Evolutionary conservation across 2,888 invertebrate genomes (phyloP).

Genomic region (Agrotis puta): DNA sequence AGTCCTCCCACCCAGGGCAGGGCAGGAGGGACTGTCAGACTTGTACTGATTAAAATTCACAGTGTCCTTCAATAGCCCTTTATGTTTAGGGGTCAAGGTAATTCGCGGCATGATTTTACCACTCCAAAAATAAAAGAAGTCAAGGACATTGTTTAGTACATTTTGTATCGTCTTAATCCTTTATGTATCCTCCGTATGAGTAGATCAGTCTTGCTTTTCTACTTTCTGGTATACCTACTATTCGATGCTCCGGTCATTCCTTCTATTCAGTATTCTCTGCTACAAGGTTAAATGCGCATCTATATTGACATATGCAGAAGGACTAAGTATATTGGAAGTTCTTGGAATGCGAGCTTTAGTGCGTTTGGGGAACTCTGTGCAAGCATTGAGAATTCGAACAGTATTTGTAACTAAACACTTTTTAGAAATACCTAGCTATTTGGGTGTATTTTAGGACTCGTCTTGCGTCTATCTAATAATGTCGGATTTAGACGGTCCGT

Average conservation of each 20-base stretch:
- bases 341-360: slow-evolving; percentile 23
- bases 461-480: neutral
- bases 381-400: neutral
- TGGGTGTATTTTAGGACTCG: no score
- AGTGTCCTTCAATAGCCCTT: no score
- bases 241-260: slow-evolving; percentile 1
- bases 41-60: no score
- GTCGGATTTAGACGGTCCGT: neutral
- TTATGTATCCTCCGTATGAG: no score
- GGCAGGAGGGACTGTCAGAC: no score
- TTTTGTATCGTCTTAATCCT: no score
- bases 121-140: no score
- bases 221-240: neutral
- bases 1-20: no score
- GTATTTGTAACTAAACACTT: slow-evolving; percentile 22
- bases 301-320: slow-evolving; percentile 20
- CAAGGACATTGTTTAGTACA: no score
- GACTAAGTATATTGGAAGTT: slow-evolving; percentile 31
- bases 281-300: slow-evolving; percentile 16
- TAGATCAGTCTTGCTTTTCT: neutral
- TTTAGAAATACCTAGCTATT: slow-evolving; percentile 13
- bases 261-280: slow-evolving; percentile 22
- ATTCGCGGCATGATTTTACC: no score
- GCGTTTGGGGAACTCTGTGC: neutral
- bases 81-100: no score